phyloP scores from a whole-genome alignment of 2,888 invertebrate species.

The Eustalomyia histrio region DNA sequence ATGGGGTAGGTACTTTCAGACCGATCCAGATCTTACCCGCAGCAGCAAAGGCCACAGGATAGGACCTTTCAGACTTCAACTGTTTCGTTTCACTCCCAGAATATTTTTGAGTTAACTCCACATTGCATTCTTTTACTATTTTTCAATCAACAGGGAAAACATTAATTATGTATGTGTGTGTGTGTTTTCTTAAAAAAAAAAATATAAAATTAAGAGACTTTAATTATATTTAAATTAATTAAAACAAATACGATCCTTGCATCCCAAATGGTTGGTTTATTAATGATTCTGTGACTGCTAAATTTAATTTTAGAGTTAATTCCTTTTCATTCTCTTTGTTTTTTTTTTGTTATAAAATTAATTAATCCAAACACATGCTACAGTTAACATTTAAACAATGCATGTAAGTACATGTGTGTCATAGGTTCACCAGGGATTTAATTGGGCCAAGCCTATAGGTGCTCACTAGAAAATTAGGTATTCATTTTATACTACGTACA shows the following conservation, averaged over 20 bases:
- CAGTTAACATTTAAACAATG: background rate
- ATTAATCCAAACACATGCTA: background rate
- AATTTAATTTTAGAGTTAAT: background rate
- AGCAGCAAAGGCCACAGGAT: no score
- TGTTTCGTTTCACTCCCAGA: no score
- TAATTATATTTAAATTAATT: no score
- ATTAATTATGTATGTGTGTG: no score
- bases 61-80: no score
- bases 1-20: no score
- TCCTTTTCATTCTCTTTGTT: background rate
- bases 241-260: background rate
- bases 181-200: no score
- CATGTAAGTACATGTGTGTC: background rate
- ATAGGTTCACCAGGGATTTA: background rate
- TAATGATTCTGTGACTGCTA: background rate
- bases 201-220: no score
- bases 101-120: no score
- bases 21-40: no score
- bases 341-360: background rate
- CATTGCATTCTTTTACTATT: no score
- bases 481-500: background rate
- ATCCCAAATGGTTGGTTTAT: background rate
- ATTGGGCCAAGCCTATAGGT: background rate
- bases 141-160: no score
- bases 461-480: background rate